phyloP scores from a whole-genome alignment of 2,888 invertebrate genomes.

The Hedya salicella region DNA sequence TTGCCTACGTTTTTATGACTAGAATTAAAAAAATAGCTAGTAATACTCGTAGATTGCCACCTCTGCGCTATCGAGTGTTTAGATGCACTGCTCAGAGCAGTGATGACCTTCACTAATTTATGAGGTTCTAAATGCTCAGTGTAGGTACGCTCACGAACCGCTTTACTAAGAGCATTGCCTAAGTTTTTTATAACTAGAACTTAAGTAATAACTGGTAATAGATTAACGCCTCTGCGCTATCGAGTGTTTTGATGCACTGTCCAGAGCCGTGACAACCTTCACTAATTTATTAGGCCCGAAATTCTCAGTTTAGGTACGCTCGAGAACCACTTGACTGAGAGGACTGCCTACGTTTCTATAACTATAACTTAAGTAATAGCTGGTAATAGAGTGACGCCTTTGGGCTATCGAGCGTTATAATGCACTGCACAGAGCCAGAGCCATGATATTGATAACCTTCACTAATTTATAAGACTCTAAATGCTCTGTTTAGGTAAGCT shows the following conservation, averaged over 20 bases:
- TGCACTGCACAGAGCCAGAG: conserved; percentile 49
- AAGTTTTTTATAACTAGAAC: conserved; percentile 51
- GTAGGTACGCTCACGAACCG: background rate
- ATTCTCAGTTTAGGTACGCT: background rate
- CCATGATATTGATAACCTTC: conserved; percentile 51
- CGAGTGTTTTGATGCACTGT: conserved; percentile 30
- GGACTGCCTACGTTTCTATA: too few relatives aligned
- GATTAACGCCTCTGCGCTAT: conserved; percentile 69
- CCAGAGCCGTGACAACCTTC: conserved; percentile 15
- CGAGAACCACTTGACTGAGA: too few relatives aligned
- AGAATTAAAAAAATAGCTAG: too few relatives aligned
- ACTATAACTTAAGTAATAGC: conserved; percentile 73
- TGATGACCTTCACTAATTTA: conserved; percentile 26
- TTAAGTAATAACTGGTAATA: conserved; percentile 79
- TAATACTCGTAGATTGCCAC: too few relatives aligned
- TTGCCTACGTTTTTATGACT: conserved; percentile 78
- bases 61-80: conserved; percentile 52
- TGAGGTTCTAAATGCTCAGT: conserved; percentile 1
- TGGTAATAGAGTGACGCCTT: conserved; percentile 78
- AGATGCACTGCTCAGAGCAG: conserved; percentile 12
- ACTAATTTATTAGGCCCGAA: conserved; percentile 15
- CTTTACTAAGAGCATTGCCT: background rate
- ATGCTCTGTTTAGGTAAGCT: background rate
- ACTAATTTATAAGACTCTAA: conserved; percentile 21
- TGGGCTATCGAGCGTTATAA: conserved; percentile 45